phyloP scores from a whole-genome alignment of 2,113 vertebrate genomes.

The Sarotherodon lohbergeri region DNA sequence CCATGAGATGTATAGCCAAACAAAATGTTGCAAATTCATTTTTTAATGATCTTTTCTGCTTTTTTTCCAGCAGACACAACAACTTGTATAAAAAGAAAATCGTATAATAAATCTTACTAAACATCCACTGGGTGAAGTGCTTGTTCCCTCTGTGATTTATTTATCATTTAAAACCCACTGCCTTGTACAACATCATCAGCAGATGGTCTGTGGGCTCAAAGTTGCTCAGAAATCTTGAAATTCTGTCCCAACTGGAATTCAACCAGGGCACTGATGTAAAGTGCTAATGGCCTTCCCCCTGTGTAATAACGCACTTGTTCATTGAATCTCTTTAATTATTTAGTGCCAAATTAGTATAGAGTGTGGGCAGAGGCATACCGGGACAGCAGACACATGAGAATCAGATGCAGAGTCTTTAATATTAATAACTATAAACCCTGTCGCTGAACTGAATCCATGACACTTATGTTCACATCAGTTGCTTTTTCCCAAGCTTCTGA shows the following conservation, averaged over 20 bases:
- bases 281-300: conserved; percentile 25
- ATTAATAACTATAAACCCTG: conserved; percentile 40
- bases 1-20: neutral
- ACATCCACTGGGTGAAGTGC: neutral
- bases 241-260: neutral
- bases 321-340: conserved; percentile 49
- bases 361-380: neutral
- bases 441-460: conserved; percentile 6
- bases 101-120: neutral
- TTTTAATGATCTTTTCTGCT: neutral
- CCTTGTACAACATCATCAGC: neutral
- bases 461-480: neutral
- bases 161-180: conserved; percentile 1
- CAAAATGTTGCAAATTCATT: neutral
- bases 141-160: neutral
- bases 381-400: neutral
- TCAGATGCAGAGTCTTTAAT: conserved; percentile 33
- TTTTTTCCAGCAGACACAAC: neutral
- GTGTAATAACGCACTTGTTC: conserved; percentile 27
- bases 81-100: neutral
- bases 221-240: conserved; percentile 2
- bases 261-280: conserved; percentile 23
- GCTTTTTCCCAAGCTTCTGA: neutral
- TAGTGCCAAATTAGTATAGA: conserved; percentile 27
- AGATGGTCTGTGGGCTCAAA: neutral